phyloP scores from a whole-genome alignment of 1,140 invertebrate genomes.

The Ectropis grisescens region DNA sequence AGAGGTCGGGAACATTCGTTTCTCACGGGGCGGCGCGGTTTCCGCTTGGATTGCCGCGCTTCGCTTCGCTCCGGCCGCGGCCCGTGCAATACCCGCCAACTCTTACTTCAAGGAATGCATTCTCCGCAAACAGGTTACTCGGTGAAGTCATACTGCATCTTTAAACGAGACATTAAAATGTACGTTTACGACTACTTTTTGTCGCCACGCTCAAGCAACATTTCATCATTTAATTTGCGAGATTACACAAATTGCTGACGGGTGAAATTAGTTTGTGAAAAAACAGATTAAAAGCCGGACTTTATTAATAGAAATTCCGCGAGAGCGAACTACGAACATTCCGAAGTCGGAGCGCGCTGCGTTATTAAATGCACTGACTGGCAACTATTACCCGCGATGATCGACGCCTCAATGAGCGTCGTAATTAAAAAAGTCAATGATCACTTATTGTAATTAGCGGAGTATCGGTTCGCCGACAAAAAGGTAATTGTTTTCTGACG shows the following conservation, averaged over 20 bases:
- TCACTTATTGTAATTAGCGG: conserved; percentile 65
- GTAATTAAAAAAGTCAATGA: conserved; percentile 67
- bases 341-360: conserved; percentile 10
- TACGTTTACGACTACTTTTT: conserved; percentile 34
- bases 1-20: conserved; percentile 59
- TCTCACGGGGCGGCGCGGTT: conserved; percentile 45
- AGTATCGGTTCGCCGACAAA: conserved; percentile 51
- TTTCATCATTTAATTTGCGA: too few species aligned
- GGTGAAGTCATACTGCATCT: conserved; percentile 20
- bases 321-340: conserved; percentile 41
- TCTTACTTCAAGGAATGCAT: conserved; percentile 42
- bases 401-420: conserved; percentile 52
- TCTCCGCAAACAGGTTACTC: conserved; percentile 41
- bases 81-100: conserved; percentile 13
- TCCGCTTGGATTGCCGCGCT: conserved; percentile 2
- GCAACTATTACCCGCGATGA: conserved; percentile 51
- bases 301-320: conserved; percentile 45
- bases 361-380: conserved; percentile 62
- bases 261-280: too few species aligned
- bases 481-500: conserved; percentile 59
- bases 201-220: not conserved
- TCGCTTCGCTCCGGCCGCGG: not conserved
- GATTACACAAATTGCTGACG: too few species aligned
- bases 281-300: conserved; percentile 1
- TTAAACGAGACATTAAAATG: conserved; percentile 34